Conservation (phyloP, 2,113 vertebrate species). For the Jacana jacana region DNA sequence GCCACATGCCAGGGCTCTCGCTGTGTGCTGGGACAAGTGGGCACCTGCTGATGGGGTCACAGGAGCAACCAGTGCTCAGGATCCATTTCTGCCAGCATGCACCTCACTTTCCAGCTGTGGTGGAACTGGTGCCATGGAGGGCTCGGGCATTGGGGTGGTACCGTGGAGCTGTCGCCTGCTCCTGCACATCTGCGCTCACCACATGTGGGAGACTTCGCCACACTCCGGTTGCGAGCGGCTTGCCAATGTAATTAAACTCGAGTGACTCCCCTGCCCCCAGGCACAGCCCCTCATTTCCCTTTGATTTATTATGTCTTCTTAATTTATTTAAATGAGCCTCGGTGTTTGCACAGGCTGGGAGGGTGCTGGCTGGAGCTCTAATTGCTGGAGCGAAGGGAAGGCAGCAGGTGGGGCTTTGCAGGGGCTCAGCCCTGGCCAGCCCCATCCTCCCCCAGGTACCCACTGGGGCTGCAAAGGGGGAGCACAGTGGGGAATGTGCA, state of each 20-base stretch:
- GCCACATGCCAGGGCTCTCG: accelerated
- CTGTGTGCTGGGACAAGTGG: accelerated
- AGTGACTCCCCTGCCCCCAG: slow-evolving; percentile 52
- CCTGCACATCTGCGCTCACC: background rate
- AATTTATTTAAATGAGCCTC: slow-evolving; percentile 52
- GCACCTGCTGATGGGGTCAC: background rate
- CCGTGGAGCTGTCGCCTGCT: background rate
- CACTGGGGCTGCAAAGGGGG: background rate
- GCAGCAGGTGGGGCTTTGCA: background rate
- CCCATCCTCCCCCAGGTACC: background rate
- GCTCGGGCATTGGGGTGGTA: accelerated
- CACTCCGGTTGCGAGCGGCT: background rate
- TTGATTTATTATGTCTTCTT: slow-evolving; percentile 61
- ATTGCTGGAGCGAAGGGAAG: background rate
- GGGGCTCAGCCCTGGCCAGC: background rate
- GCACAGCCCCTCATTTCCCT: slow-evolving; percentile 47
- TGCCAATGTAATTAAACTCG: slow-evolving; percentile 55
- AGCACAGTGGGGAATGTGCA: background rate
- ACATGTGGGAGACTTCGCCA: background rate
- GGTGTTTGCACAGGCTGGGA: slow-evolving; percentile 41
- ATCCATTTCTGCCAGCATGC: accelerated
- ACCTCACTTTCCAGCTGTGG: accelerated
- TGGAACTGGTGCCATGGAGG: accelerated
- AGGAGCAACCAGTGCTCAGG: background rate
- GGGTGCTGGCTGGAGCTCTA: slow-evolving; percentile 30